Percentiles rank a stretch among this genome's conserved stretches.
phyloP scores from a whole-genome alignment of 2,113 vertebrate species.

The Mormoops blainvillei region DNA sequence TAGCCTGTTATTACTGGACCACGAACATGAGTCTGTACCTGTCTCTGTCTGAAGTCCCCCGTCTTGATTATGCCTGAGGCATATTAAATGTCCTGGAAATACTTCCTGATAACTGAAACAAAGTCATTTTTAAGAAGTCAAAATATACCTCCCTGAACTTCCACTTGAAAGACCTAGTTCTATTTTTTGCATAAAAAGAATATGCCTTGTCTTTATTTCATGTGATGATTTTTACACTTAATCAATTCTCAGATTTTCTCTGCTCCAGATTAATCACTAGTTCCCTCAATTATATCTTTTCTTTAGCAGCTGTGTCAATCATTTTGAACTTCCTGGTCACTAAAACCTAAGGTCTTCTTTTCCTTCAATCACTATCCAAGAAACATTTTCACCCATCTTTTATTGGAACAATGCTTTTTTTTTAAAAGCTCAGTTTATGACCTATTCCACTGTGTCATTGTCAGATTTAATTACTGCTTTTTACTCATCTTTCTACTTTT shows the following conservation, averaged over 20 bases:
- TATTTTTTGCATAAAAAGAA: neutral
- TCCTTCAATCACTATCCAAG: neutral
- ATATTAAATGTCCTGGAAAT: neutral
- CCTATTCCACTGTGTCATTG: neutral
- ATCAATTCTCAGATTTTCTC: neutral
- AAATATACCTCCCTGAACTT: neutral
- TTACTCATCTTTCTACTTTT: neutral
- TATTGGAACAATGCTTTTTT: neutral
- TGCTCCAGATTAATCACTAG: neutral
- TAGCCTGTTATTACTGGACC: neutral
- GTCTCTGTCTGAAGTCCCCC: neutral
- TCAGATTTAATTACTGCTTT: neutral
- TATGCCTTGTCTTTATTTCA: neutral
- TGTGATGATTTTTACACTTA: neutral
- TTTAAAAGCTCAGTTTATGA: neutral
- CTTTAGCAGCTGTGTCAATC: neutral
- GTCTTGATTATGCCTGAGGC: neutral
- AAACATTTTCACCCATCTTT: neutral
- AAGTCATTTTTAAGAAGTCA: neutral
- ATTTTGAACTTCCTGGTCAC: neutral
- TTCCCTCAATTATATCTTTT: conserved; percentile 1
- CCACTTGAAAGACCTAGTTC: neutral
- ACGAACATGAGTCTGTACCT: neutral
- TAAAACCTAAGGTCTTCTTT: neutral
- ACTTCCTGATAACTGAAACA: neutral